A percentile compares a stretch with the other conserved stretches of the same genome.
Conservation (phyloP, 2,797 vertebrate genomes). For the Dermochelys coriacea region DNA sequence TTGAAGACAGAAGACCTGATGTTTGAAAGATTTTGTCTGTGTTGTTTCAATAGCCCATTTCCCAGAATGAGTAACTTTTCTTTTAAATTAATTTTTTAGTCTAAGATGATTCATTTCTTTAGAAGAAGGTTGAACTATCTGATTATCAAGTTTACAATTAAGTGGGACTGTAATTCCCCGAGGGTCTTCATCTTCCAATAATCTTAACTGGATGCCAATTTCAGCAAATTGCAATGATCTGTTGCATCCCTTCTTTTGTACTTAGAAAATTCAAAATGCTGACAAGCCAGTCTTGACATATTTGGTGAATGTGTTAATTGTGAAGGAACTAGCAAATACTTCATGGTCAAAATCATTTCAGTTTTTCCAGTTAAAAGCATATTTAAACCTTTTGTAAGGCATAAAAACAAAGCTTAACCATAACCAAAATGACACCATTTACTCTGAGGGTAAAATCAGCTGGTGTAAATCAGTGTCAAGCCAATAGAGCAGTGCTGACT, state of each 20-base stretch:
- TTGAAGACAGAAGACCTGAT: not conserved
- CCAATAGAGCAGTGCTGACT: not conserved
- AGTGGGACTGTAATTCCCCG: constrained; percentile 9
- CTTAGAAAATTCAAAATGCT: constrained; percentile 47
- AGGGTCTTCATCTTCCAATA: constrained; percentile 65
- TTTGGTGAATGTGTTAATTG: constrained; percentile 48
- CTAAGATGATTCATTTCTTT: constrained; percentile 37
- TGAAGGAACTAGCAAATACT: constrained; percentile 18
- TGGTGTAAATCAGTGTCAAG: not conserved
- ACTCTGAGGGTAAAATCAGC: not conserved
- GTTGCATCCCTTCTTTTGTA: constrained; percentile 42
- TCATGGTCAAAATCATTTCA: not conserved
- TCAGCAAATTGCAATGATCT: not conserved
- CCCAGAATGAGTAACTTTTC: not conserved
- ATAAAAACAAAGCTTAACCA: constrained; percentile 24
- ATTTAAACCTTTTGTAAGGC: not conserved
- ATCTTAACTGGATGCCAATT: constrained; percentile 20
- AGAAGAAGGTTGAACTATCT: constrained; percentile 32
- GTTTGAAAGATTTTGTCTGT: not conserved
- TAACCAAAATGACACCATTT: not conserved
- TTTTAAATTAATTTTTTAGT: constrained; percentile 34
- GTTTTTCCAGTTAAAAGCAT: not conserved
- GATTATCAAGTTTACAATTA: constrained; percentile 43
- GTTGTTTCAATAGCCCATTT: not conserved
- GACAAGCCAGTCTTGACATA: constrained; percentile 1